phyloP scores from a whole-genome alignment of 2,113 vertebrate genomes.

The Brachypteracias leptosomus region DNA sequence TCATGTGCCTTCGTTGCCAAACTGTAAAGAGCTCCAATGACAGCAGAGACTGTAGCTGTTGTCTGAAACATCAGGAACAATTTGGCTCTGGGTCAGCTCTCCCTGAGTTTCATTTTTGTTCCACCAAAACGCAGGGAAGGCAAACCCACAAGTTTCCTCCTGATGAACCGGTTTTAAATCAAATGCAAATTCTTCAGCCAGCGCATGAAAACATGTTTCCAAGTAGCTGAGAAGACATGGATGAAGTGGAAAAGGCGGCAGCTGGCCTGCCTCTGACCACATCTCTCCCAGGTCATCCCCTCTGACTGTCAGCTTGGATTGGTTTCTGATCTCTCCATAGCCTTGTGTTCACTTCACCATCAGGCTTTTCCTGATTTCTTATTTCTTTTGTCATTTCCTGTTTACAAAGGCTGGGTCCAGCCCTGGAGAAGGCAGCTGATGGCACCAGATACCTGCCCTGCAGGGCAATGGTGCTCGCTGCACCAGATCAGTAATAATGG shows the following conservation, averaged over 20 bases:
- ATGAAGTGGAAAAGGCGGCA: not conserved
- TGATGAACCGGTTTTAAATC: not conserved
- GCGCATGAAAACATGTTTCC: not conserved
- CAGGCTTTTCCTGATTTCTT: not conserved
- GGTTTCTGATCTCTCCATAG: not conserved
- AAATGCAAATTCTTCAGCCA: not conserved
- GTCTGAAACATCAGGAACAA: not conserved
- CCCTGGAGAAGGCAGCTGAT: not conserved
- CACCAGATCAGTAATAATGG: not conserved
- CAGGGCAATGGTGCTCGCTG: accelerated
- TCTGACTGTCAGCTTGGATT: not conserved
- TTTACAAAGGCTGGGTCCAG: not conserved
- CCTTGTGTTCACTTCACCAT: too few relatives aligned
- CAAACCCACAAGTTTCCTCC: not conserved
- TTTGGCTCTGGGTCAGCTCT: not conserved
- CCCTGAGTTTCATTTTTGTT: not conserved
- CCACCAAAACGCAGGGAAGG: not conserved
- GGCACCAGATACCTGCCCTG: not conserved
- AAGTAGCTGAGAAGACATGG: not conserved
- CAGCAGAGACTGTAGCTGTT: not conserved
- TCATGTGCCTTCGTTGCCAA: accelerated
- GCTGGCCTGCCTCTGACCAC: too few relatives aligned
- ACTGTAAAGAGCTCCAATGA: not conserved
- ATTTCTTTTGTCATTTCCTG: not conserved
- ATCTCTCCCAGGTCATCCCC: not conserved